A percentile compares a stretch with the other conserved stretches of the same genome.
These are phyloP conservation scores for Tinamus guttatus DNA, from an alignment of 2,113 vertebrate species.

Conservation along the genomic window DNA sequence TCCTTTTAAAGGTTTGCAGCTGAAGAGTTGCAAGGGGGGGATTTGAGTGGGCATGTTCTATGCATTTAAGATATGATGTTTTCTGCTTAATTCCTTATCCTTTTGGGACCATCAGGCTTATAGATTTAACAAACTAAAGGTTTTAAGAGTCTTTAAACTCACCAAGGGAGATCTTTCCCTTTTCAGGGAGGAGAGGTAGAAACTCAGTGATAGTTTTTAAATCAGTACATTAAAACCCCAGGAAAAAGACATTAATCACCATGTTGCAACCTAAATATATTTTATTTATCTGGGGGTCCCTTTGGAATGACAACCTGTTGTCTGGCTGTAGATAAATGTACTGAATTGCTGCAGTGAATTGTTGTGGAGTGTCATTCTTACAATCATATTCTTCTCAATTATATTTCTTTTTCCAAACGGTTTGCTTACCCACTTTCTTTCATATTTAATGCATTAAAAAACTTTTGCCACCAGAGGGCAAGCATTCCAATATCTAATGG, in stretches of 20 bases:
- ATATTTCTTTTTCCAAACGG: background rate
- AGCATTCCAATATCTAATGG: background rate
- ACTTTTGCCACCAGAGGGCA: conserved; percentile 51
- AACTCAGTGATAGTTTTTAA: conserved; percentile 36
- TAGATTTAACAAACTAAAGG: conserved; percentile 30
- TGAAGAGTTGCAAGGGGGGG: conserved; percentile 30
- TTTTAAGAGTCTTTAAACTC: conserved; percentile 44
- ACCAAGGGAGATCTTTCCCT: conserved; percentile 18
- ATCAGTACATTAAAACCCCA: background rate
- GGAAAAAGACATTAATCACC: background rate
- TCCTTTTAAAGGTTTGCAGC: conserved; percentile 47
- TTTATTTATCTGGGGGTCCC: background rate
- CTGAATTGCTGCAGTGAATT: background rate
- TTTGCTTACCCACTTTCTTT: background rate
- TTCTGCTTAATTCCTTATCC: conserved; percentile 37
- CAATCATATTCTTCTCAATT: background rate
- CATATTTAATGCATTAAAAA: background rate
- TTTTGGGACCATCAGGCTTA: conserved; percentile 27
- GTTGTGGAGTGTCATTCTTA: background rate
- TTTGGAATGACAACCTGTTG: background rate
- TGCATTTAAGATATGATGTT: conserved; percentile 48
- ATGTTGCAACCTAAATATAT: background rate
- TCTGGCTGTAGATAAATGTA: background rate
- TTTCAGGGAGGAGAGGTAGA: conserved; percentile 14
- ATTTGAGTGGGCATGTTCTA: background rate